phyloP scores from a whole-genome alignment of 2,113 vertebrate species.

The Junco hyemalis region DNA sequence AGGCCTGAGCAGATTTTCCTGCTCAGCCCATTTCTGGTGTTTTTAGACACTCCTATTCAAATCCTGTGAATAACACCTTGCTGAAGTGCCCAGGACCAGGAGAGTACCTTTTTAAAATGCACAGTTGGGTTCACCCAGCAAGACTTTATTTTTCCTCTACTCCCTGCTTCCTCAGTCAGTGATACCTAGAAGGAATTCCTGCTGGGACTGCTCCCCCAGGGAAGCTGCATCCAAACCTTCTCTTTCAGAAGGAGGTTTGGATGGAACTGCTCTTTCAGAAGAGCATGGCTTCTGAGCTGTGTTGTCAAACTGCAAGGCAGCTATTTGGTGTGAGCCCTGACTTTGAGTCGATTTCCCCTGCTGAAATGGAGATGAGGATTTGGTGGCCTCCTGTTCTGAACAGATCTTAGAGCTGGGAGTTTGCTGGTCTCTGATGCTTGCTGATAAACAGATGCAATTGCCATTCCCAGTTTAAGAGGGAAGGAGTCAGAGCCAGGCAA shows the following conservation, averaged over 20 bases:
- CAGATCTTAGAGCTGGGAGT: not conserved
- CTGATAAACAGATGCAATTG: not conserved
- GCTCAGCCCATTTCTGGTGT: slow-evolving; percentile 1
- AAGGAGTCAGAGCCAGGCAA: not conserved
- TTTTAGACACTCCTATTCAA: slow-evolving; percentile 55
- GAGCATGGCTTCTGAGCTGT: not conserved
- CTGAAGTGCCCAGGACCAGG: slow-evolving; percentile 14
- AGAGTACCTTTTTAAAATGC: slow-evolving; percentile 16
- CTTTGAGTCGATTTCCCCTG: not conserved
- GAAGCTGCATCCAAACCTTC: not conserved
- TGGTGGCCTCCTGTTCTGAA: not conserved
- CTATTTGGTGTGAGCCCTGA: not conserved
- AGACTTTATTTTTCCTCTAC: not conserved
- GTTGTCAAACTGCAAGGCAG: not conserved
- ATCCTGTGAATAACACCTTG: slow-evolving; percentile 39
- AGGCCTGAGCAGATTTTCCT: not conserved
- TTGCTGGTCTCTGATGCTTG: not conserved
- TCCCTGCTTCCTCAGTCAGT: not conserved
- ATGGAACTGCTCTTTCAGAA: not conserved
- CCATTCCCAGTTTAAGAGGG: not conserved
- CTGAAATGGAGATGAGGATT: not conserved
- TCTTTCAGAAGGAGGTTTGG: too few species aligned
- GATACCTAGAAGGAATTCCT: not conserved
- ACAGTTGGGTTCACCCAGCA: not conserved
- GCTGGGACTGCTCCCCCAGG: not conserved